A percentile compares a stretch with the other conserved stretches of the same genome.
Evolutionary conservation across 1,140 invertebrate species (phyloP).

Genomic region (Onthophagus taurus): DNA sequence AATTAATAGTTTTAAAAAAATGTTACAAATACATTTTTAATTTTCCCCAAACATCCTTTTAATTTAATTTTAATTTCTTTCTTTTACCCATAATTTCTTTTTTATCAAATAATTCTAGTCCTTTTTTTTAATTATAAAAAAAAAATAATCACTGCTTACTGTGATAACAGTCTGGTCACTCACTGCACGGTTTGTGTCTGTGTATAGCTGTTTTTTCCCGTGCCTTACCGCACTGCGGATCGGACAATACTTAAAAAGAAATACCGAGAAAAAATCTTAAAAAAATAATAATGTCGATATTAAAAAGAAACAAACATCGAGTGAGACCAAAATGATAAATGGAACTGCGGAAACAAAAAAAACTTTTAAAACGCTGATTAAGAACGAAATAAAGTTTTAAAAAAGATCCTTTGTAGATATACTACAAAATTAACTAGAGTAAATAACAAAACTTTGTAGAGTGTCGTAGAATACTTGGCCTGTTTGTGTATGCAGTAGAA

Average conservation of each 20-base stretch:
- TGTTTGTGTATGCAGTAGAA: too few relatives aligned
- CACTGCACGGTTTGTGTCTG: slow-evolving; percentile 33
- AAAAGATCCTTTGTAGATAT: too few relatives aligned
- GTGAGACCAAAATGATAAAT: too few relatives aligned
- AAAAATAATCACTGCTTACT: slow-evolving; percentile 33
- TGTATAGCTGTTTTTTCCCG: slow-evolving; percentile 31
- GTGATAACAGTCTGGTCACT: slow-evolving; percentile 33
- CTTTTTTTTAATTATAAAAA: slow-evolving; percentile 7
- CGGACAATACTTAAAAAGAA: slow-evolving; percentile 16
- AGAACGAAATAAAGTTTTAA: too few relatives aligned
- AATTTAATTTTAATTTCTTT: slow-evolving; percentile 2
- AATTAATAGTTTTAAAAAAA: slow-evolving; percentile 6
- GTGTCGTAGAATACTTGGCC: too few relatives aligned
- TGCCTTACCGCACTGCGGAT: slow-evolving; percentile 25
- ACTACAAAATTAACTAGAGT: too few relatives aligned
- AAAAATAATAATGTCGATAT: too few relatives aligned
- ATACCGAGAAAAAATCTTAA: too few relatives aligned
- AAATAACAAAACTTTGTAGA: too few relatives aligned
- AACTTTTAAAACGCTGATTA: too few relatives aligned
- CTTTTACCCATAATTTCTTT: neutral
- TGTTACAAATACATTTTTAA: neutral
- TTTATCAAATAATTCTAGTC: slow-evolving; percentile 2
- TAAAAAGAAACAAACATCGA: too few relatives aligned
- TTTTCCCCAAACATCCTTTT: slow-evolving; percentile 1
- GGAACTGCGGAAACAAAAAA: too few relatives aligned